phyloP scores from a whole-genome alignment of 2,888 invertebrate species.

The Adela reaumurella region DNA sequence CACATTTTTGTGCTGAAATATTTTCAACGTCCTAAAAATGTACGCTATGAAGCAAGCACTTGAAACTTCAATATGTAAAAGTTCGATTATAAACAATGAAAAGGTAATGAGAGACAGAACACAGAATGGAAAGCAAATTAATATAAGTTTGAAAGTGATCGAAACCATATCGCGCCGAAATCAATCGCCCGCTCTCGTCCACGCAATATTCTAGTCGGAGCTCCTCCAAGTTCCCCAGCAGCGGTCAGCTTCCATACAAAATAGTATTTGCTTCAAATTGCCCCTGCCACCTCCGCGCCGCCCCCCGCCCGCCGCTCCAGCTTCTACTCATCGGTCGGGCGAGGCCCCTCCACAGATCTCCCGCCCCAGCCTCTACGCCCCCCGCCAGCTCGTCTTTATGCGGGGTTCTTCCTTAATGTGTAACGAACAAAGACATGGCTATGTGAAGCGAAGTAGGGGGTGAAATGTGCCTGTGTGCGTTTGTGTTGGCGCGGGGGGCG shows the following conservation, averaged over 20 bases:
- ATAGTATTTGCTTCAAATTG: neutral
- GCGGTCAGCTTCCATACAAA: neutral
- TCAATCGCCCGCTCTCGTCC: too few species aligned
- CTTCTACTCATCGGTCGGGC: conserved; percentile 12
- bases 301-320: conserved; percentile 12
- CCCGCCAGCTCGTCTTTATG: conserved; percentile 31
- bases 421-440: conserved; percentile 40
- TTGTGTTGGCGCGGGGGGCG: too few species aligned
- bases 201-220: too few species aligned
- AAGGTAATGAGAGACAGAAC: too few species aligned
- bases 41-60: too few species aligned
- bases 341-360: neutral
- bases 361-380: conserved; percentile 12
- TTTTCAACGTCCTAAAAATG: too few species aligned
- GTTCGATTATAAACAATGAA: too few species aligned
- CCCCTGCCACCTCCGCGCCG: neutral
- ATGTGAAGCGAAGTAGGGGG: neutral
- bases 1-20: too few species aligned
- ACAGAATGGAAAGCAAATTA: too few species aligned
- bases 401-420: conserved; percentile 51
- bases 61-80: too few species aligned
- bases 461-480: neutral
- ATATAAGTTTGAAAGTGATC: too few species aligned
- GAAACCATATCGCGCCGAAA: too few species aligned
- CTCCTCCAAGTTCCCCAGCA: neutral